Percentiles rank a stretch among this genome's conserved stretches.
phyloP scores from a whole-genome alignment of 2,797 vertebrate species.

The Emydoidea blandingii region DNA sequence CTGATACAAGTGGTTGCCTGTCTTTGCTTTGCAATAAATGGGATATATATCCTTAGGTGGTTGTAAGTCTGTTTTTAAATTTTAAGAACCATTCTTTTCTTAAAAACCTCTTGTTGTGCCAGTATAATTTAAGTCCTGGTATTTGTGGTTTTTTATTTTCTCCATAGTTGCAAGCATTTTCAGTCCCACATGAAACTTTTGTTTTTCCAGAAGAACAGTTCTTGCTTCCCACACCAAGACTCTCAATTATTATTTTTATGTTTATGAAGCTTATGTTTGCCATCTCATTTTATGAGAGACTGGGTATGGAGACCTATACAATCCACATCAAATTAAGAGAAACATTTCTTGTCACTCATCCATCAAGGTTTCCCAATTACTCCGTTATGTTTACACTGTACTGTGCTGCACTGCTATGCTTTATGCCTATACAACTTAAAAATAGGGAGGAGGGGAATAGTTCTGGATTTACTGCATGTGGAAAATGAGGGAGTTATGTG shows the following conservation, averaged over 20 bases:
- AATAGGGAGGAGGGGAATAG: background rate
- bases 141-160: background rate
- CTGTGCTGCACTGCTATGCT: rapidly evolving
- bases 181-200: background rate
- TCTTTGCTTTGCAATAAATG: background rate
- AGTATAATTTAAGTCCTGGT: background rate
- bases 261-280: background rate
- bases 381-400: background rate
- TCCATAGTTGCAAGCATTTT: background rate
- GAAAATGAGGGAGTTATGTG: background rate
- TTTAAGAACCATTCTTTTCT: background rate
- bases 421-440: background rate
- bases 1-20: background rate
- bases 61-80: background rate
- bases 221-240: background rate
- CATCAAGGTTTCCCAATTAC: background rate
- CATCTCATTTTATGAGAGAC: background rate
- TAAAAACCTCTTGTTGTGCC: background rate
- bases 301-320: background rate
- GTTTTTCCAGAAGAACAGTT: background rate
- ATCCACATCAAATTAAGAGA: background rate
- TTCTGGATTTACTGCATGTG: background rate
- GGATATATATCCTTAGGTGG: background rate
- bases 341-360: background rate
- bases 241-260: background rate